Base-by-base conservation (phyloP, 2,888 invertebrate species). In the Ellobium chinense region DNA sequence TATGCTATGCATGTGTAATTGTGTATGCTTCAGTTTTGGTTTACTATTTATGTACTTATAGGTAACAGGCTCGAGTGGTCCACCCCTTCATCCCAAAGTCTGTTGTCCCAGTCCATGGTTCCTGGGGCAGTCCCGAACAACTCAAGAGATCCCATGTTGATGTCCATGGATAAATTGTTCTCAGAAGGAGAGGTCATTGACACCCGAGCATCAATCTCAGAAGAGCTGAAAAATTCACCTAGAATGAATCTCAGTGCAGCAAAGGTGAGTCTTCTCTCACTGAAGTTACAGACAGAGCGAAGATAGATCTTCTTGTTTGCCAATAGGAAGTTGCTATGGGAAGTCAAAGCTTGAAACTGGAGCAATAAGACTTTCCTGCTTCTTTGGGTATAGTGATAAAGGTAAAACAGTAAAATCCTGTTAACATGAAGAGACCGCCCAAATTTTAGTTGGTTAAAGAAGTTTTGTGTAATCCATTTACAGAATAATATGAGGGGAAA, bases 101-200 rank as follows among this genome's bases (percentile, higher is more conserved):
- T 87, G 34, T 83, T 92, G 83, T 91, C 92, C 14, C 87, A 88
- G 37, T 97, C 97, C 88, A 96, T 97, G 68, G 54, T 72, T 27
- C 69, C 80, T 1, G 70, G 60, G n/a, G 56, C 65, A 2, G 37
- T 29, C 56, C 62, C 36, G 21, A 60, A 62, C 21, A 58, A 84
- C 31, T 80, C 75, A 60, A 91, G 93, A 83, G 93, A 94, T 85
- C 92, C 93, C 7, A 97, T 98, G 97, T 97, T 97, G 89, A 96
- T 97, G 3, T 97, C 97, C 0, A 97, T 98, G 21, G 97, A 98
- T 92, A 94, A 96, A 85, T 94, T 98, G 60, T 98, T 98, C 92
- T 96, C 89, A 54, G 88, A 89, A 68, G 88, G 88, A 27, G 89
- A 90, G 76, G 87, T 88, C 27, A 84, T 92, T 7, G 86, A 91